Evolutionary conservation across 1,140 invertebrate genomes (phyloP), one percentile per base, ranked within the genome.

Genomic region (Drosophila sp.): DNA sequence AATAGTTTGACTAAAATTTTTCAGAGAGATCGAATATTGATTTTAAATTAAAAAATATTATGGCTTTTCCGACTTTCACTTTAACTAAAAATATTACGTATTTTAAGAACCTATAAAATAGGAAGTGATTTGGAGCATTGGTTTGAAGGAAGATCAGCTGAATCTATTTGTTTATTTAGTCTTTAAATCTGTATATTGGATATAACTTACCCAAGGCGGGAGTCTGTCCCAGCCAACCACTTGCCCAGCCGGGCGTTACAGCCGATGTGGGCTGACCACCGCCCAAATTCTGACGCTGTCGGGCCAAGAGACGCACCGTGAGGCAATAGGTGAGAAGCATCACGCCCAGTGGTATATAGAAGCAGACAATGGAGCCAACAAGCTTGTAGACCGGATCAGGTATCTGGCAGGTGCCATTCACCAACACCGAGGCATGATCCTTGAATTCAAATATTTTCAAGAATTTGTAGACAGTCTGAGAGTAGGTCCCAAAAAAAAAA

Each of bases 251-350:
- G 8, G 76, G 79, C n/a, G 78, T 87, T 38, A 58, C 76, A 4
- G 75, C 87, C n/a, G 83, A 64, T n/a, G 89, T 76, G 53, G 77
- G 81, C 57, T 90, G 82, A 16, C 87, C 81, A 41, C 92, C 93
- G 6, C 94, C 95, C 6, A 97, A 92, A 64, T 96, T 96, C 84
- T 95, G 95, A 67, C 95, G 94, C 90, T 97, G 96, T 46, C 95
- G 91, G 13, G 96, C 96, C 73, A 98, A 92, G 4, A 98, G 93
- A 54, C 95, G 93, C 1, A 98, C 97, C 0, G 98, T 99, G 53
- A 98, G 93, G 3, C 96, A 95, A 87, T 99, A 99, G 2, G 98
- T 98, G 32, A 98, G 93, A 80, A 98, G 93, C 98, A 99, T 99
- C 46, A 99, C 97, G 7, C 96, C 93, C 38, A 99, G 93, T 2